Evolutionary conservation across 2,797 vertebrate genomes (phyloP), one percentile per base, ranked within the genome.

Genomic region (Aplochiton taeniatus): DNA sequence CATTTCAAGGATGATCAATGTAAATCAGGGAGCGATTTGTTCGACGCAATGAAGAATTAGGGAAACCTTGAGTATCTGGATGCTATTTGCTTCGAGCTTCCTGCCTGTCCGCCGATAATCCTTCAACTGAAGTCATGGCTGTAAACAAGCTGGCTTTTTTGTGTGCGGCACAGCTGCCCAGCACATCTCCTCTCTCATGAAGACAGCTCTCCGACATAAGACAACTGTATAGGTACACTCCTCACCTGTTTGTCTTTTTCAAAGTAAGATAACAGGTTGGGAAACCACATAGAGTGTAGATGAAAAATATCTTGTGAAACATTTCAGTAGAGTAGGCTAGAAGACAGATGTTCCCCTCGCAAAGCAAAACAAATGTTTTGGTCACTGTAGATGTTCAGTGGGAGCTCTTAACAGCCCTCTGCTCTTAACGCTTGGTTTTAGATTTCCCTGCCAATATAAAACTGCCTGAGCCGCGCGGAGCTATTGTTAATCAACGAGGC

Each of bases 401-500:
- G 8, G n/a, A 54, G 12, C 9, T 14, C 46, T 41, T 54, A 41
- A 68, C 17, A 55, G 10, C n/a, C 20, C 19, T 53, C 42, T 14
- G 17, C 57, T 45, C 42, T 31, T 31, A n/a, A 31, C n/a, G 14
- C 19, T 41, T 49, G 7, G 56, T 57, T 61, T 16, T 20, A 49
- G n/a, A 56, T 43, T 43, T 42, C 11, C 20, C 4, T 9, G 64
- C 64, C 64, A 58, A 66, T 43, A 51, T 20, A 49, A n/a, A 49
- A 50, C 46, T 50, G 20, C 53, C 44, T 13, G 4, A 41, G 51
- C 20, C 20, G 11, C 51, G 17, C 14, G 5, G 51, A 31, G n/a
- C 58, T 13, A 46, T 18, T 31, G 56, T 58, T 57, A 65, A 44
- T 58, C 19, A 60, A 69, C 63, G 44, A 19, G 10, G 59, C 19